These are phyloP conservation scores for Ormyrus pomaceus DNA, from an alignment of 2,888 invertebrate genomes.

Conservation along the genomic window DNA sequence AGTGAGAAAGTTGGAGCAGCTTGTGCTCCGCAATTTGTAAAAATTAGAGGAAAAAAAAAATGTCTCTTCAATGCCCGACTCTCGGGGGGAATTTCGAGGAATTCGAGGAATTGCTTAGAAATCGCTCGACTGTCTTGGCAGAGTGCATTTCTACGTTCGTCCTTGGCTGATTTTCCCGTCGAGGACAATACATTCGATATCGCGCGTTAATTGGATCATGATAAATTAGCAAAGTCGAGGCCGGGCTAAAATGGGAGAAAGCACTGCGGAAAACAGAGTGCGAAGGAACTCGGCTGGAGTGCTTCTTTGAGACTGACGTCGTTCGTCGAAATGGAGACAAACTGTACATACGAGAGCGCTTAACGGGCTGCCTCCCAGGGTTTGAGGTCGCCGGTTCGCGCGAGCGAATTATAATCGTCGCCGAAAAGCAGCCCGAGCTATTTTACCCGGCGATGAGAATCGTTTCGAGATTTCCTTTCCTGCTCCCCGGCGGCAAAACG, in stretches of 20 bases:
- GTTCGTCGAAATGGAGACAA: not conserved
- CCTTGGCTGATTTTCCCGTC: no score
- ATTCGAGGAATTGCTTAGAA: no score
- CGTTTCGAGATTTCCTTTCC: constrained; percentile 40
- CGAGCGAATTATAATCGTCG: constrained; percentile 43
- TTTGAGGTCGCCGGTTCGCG: constrained; percentile 22
- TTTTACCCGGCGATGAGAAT: constrained; percentile 46
- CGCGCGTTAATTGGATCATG: constrained; percentile 19
- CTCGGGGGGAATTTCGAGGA: no score
- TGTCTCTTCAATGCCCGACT: no score
- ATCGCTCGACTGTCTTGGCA: no score
- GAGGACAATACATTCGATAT: no score
- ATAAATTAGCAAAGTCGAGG: not conserved
- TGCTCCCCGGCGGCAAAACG: constrained; percentile 8
- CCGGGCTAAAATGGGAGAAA: not conserved
- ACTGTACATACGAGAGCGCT: no score
- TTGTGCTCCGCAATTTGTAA: no score
- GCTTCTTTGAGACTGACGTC: constrained; percentile 14
- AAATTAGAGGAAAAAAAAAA: no score
- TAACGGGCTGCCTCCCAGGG: not conserved
- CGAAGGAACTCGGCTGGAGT: not conserved
- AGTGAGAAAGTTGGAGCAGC: no score
- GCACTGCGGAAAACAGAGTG: not conserved
- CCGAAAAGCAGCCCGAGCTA: constrained; percentile 35
- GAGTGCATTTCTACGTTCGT: no score